Base-by-base conservation (phyloP, 1,140 invertebrate species). In the Contarinia nasturtii region DNA sequence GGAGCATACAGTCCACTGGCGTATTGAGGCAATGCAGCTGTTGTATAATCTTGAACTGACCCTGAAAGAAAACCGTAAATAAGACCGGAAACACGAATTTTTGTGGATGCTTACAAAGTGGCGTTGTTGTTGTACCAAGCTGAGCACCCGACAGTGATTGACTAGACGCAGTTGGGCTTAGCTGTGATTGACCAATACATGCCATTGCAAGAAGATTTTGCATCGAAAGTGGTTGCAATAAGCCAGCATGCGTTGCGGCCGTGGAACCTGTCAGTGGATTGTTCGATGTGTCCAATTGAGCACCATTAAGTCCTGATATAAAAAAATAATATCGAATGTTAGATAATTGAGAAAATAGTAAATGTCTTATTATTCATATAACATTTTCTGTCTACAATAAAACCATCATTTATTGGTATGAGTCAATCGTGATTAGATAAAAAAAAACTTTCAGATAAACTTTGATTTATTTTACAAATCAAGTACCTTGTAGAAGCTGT, bases 151-250 rank as follows among this genome's bases (percentile, higher is more conserved):
- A 27, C 3, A 27, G 27, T 27, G 27, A 27, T 27, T 27, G 27
- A 27, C 27, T 27, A 10, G 27, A 27, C 27, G 27, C 27, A 18
- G 72, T 65, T 7, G 71, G 64, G 5, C 73, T 70, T 15, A 74
- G 67, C 22, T 70, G 61, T 1, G 73, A 74, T 59, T 70, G 77
- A 57, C 82, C 77, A 70, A 86, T 84, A 17, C 84, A 81, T 37
- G 86, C 84, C 54, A 91, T 67, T 42, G 86, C 85, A 53, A 89
- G 84, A 56, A 93, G 67, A 67, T 90, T 91, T 69, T 90, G 87
- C 70, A 90, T 79, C 56, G 82, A 85, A 70, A 90, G 82, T 41
- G 84, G 82, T 56, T 77, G 75, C 60, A 82, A 64, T 50, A 77
- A 52, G 48, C 58, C 61, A 45, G 62, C 54, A 58, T 73, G 55